Percentiles rank a stretch among this genome's conserved stretches.
Evolutionary conservation across 1,140 invertebrate genomes (phyloP).

Genomic region (Saccostrea echinata): DNA sequence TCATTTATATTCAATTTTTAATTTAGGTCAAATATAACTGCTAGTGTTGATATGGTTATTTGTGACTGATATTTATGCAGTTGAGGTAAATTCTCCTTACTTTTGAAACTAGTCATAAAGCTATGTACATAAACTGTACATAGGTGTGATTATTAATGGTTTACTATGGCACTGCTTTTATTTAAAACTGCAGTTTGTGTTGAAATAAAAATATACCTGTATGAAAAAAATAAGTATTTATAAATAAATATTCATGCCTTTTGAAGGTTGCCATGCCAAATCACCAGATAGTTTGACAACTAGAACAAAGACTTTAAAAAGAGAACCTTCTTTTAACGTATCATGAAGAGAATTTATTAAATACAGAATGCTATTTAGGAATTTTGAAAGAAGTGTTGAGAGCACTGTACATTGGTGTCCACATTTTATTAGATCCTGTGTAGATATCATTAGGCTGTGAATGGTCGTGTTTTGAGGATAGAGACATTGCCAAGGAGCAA

Average conservation of each 20-base stretch:
- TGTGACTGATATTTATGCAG: neutral
- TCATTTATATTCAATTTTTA: neutral
- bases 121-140: neutral
- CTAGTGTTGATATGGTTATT: neutral
- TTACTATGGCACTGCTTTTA: neutral
- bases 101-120: neutral
- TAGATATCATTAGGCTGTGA: no score
- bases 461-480: no score
- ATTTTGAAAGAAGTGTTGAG: no score
- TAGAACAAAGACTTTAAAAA: no score
- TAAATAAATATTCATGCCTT: neutral
- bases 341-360: no score
- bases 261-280: neutral
- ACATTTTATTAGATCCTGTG: no score
- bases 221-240: neutral
- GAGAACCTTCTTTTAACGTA: no score
- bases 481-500: no score
- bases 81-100: neutral
- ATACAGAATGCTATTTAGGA: no score
- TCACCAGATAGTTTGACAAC: no score
- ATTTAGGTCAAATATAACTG: neutral
- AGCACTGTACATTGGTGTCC: no score
- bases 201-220: neutral
- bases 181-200: neutral
- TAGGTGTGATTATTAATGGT: neutral